These are phyloP conservation scores for Thysanoteuthis rhombus DNA, from an alignment of 2,888 invertebrate genomes.

Conservation along the genomic window DNA sequence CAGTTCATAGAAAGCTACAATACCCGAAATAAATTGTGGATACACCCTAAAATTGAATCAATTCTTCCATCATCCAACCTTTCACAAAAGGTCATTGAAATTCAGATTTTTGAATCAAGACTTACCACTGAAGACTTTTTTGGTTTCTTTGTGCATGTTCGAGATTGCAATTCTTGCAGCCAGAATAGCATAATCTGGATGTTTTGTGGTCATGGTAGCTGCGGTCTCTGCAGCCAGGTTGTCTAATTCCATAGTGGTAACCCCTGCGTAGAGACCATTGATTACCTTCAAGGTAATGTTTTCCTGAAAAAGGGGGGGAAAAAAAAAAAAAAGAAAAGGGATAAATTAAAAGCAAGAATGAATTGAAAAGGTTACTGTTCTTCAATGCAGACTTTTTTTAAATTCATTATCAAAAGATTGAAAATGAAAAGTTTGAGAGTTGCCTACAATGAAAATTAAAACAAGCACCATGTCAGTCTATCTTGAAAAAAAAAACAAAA, in stretches of 20 bases:
- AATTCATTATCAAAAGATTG: too few species aligned
- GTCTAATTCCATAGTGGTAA: constrained; percentile 95
- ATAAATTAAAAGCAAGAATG: neutral
- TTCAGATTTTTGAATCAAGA: too few species aligned
- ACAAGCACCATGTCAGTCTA: too few species aligned
- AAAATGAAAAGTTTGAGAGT: too few species aligned
- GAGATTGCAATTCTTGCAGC: constrained; percentile 89
- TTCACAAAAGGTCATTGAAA: too few species aligned
- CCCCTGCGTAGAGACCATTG: constrained; percentile 92
- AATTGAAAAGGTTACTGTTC: neutral
- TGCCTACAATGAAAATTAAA: too few species aligned
- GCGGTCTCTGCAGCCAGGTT: constrained; percentile 98
- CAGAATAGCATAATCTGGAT: constrained; percentile 88
- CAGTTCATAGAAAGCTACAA: too few species aligned
- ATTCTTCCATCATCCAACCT: too few species aligned
- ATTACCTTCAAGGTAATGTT: constrained; percentile 80
- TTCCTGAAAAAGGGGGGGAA: constrained; percentile 52
- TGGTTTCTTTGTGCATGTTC: constrained; percentile 97
- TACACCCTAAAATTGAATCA: too few species aligned
- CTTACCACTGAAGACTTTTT: constrained; percentile 79
- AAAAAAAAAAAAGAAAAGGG: neutral
- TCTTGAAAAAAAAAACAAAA: too few species aligned
- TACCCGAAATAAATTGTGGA: too few species aligned
- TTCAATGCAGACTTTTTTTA: too few species aligned
- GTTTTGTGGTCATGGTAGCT: constrained; percentile 96